Evolutionary conservation across 2,113 vertebrate species (phyloP).

Genomic region (Zapus hudsonius): DNA sequence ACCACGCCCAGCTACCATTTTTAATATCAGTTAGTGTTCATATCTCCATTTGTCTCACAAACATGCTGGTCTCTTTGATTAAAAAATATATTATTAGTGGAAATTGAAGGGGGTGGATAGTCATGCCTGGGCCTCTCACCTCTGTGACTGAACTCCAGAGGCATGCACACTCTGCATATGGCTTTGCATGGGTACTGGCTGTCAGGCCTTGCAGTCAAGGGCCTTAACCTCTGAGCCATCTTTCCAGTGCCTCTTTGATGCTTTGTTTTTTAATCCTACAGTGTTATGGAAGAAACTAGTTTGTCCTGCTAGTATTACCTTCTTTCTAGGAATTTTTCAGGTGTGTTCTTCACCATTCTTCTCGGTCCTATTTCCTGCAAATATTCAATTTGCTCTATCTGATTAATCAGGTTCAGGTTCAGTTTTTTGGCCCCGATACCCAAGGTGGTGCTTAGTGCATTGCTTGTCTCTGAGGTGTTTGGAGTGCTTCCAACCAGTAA

Average conservation of each 20-base stretch:
- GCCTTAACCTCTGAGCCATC: too few relatives aligned
- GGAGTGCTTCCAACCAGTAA: not conserved
- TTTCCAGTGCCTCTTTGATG: too few relatives aligned
- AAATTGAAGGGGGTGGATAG: too few relatives aligned
- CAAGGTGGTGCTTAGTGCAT: not conserved
- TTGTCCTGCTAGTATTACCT: not conserved
- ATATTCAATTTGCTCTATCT: not conserved
- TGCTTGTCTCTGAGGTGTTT: not conserved
- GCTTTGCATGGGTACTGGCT: too few relatives aligned
- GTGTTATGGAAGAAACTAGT: not conserved
- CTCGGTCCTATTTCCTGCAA: not conserved
- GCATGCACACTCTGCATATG: too few relatives aligned
- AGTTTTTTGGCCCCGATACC: not conserved
- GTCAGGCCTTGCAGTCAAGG: too few relatives aligned
- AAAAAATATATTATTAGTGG: too few relatives aligned
- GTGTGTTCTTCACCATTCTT: not conserved
- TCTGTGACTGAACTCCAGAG: too few relatives aligned
- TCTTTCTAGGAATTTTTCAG: not conserved
- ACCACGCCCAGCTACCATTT: not conserved
- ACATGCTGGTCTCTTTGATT: too few relatives aligned
- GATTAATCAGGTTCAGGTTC: not conserved
- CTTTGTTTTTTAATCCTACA: not conserved
- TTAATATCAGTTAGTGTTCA: conserved; percentile 21
- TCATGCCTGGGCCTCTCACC: too few relatives aligned
- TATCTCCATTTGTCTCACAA: conserved; percentile 19